Conservation (phyloP, 1,140 invertebrate species). For the Theocolax elegans region DNA sequence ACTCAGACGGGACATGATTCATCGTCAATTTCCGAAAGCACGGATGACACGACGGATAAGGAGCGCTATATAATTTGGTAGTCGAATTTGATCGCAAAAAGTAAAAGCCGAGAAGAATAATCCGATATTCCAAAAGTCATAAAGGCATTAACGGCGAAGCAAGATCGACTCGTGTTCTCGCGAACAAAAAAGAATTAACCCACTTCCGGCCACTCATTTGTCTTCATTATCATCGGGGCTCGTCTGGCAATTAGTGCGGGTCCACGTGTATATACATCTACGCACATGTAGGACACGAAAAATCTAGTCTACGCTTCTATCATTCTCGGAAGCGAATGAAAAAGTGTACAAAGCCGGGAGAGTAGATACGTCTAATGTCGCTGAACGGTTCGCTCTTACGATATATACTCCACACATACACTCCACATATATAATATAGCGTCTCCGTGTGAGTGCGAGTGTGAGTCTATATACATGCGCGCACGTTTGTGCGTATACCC, state of each 20-base stretch:
- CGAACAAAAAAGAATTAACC: not conserved
- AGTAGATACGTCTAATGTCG: not conserved
- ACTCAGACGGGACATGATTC: not conserved
- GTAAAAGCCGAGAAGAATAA: not conserved
- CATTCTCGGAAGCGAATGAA: constrained; percentile 22
- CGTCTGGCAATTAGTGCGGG: not conserved
- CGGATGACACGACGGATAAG: not conserved
- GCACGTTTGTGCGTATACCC: constrained; percentile 37
- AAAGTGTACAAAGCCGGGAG: not conserved
- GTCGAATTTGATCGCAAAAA: not conserved
- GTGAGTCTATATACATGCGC: not conserved
- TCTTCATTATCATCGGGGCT: constrained; percentile 33
- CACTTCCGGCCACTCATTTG: constrained; percentile 28
- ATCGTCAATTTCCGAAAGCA: not conserved
- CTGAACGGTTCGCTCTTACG: too few relatives aligned
- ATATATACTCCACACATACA: too few relatives aligned
- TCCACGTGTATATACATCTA: not conserved
- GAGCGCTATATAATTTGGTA: not conserved
- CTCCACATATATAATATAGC: too few relatives aligned
- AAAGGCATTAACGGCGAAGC: not conserved
- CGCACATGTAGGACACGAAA: not conserved
- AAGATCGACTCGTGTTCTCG: not conserved
- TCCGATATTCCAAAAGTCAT: not conserved
- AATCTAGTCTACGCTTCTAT: not conserved
- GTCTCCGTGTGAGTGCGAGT: constrained; percentile 1